Evolutionary conservation across 2,113 vertebrate species (phyloP), one percentile per base, ranked within the genome.

Genomic region (Lophius piscatorius): DNA sequence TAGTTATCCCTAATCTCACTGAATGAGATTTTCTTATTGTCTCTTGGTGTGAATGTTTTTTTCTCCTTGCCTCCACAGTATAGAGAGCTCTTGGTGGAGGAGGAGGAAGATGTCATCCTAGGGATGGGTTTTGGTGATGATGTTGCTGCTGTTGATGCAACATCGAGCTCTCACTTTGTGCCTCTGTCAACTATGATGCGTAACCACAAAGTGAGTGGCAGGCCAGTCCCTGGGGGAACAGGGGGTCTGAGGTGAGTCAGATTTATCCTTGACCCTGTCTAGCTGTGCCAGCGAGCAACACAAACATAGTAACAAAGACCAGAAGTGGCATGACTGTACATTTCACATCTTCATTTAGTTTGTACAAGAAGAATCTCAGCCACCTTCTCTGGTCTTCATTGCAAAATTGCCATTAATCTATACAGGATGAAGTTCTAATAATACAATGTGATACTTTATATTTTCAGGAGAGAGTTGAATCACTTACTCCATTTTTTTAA

Each of bases 101-200:
- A 71, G 74, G 82, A 90, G 83, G 78, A 90, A 87, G 88, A 90
- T 87, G 87, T 88, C 88, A 88, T 66, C 67, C 81, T 71, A 61
- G 78, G 78, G 83, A 86, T 82, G 83, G 76, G 70, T 82, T 86
- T 84, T 75, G 75, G 76, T 74, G 82, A 87, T 86, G 85, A 87
- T 87, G 83, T 83, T 81, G 78, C 79, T 74, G 70, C 83, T 82
- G 83, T 87, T 78, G 86, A 74, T 81, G 85, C 81, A 81, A 84
- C 62, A 65, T 82, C 75, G 74, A 84, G 80, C 78, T 81, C 82
- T 85, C 75, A 81, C 86, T 88, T 85, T 87, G 84, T 86, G 78
- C 74, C 83, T 86, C 80, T 88, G 82, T 84, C 81, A 82, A 80
- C 86, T 81, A 79, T 84, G 85, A 87, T 85, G 80, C 77, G 61